These are phyloP conservation scores for Clivina fossor DNA, from an alignment of 2,888 invertebrate genomes.

Conservation along the genomic window DNA sequence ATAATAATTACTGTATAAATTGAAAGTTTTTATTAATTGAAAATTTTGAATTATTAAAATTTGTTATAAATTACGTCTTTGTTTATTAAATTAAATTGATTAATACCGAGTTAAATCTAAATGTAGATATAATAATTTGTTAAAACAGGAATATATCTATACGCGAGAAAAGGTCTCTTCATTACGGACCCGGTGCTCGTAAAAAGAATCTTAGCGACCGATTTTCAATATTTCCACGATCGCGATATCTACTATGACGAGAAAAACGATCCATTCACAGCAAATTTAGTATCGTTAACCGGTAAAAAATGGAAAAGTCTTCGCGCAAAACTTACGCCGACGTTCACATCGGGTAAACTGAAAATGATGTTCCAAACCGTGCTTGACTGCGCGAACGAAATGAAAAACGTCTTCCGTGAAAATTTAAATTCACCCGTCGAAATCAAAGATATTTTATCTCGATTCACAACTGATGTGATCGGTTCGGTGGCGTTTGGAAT, in stretches of 20 bases:
- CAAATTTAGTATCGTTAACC: conserved; percentile 61
- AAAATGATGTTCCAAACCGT: conserved; percentile 51
- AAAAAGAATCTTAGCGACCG: conserved; percentile 61
- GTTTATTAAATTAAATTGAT: too few relatives aligned
- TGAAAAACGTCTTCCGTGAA: conserved; percentile 43
- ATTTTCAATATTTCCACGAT: conserved; percentile 67
- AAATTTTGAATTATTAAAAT: too few relatives aligned
- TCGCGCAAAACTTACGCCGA: conserved; percentile 50
- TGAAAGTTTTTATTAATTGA: too few relatives aligned
- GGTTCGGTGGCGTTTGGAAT: conserved; percentile 64
- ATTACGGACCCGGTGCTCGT: conserved; percentile 64
- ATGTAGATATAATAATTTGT: too few relatives aligned
- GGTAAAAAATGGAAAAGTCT: conserved; percentile 52
- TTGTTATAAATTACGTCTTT: too few relatives aligned
- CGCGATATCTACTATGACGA: conserved; percentile 65
- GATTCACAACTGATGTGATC: conserved; percentile 64
- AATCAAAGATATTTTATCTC: conserved; percentile 59
- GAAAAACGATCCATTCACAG: conserved; percentile 61
- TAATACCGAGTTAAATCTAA: too few relatives aligned
- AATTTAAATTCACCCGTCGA: conserved; percentile 41
- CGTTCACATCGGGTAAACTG: conserved; percentile 54
- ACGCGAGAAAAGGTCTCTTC: conserved; percentile 62
- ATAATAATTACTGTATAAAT: too few relatives aligned
- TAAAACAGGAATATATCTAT: conserved; percentile 66
- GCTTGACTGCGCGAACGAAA: conserved; percentile 43